Evolutionary conservation across 2,888 invertebrate genomes (phyloP).

Genomic region (Hyalella azteca): DNA sequence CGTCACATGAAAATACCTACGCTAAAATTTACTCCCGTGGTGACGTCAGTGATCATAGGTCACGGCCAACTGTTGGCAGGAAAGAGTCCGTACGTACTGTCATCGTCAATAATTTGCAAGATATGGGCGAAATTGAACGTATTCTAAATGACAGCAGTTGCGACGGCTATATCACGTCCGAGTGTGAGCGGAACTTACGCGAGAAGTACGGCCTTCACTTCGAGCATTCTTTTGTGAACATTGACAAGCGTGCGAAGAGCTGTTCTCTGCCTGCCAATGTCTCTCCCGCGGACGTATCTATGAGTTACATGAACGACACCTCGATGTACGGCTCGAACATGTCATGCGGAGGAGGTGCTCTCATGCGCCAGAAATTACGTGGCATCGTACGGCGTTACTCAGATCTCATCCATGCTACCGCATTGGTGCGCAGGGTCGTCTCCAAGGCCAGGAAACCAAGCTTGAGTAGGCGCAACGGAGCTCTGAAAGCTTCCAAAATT

Average conservation of each 20-base stretch:
- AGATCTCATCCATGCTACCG: conserved; percentile 44
- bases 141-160: conserved; percentile 28
- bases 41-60: neutral
- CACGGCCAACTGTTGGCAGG: neutral
- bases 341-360: conserved; percentile 32
- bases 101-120: conserved; percentile 4
- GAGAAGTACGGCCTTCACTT: conserved; percentile 33
- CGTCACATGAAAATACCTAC: neutral
- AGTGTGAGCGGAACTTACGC: conserved; percentile 25
- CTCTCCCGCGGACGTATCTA: neutral
- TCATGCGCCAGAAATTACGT: conserved; percentile 45
- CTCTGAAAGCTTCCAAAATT: neutral
- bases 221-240: conserved; percentile 8
- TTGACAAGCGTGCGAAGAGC: neutral
- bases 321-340: conserved; percentile 13
- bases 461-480: neutral
- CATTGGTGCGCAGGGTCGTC: conserved; percentile 47
- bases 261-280: neutral
- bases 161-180: conserved; percentile 1
- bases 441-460: conserved; percentile 27
- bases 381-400: conserved; percentile 48
- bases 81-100: conserved; percentile 15
- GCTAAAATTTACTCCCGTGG: neutral
- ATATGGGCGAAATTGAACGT: conserved; percentile 31
- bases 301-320: conserved; percentile 18